Evolutionary conservation across 2,888 invertebrate species (phyloP).

Genomic region (Drosophila incognita): DNA sequence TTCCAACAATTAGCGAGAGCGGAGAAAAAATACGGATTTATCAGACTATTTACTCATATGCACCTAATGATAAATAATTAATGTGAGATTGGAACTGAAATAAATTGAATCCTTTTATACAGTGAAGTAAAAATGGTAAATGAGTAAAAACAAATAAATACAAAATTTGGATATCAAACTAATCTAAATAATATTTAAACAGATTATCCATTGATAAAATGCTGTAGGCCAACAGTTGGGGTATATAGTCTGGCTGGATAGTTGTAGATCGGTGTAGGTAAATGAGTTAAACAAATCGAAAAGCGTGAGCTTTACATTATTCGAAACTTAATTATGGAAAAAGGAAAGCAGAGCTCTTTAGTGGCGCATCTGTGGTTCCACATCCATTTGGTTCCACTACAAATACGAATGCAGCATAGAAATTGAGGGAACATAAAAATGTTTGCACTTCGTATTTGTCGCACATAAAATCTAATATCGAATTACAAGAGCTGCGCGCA

Average conservation of each 20-base stretch:
- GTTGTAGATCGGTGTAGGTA: conserved; percentile 5
- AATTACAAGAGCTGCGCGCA: conserved; percentile 65
- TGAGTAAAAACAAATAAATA: too few species aligned
- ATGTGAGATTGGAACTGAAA: not conserved
- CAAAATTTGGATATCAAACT: not conserved
- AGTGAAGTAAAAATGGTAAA: not conserved
- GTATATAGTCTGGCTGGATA: not conserved
- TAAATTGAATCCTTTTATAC: not conserved
- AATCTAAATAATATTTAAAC: not conserved
- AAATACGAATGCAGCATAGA: conserved; percentile 70
- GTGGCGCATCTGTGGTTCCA: conserved; percentile 32
- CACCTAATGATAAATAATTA: not conserved
- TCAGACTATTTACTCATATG: not conserved
- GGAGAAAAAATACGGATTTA: not conserved
- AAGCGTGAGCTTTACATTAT: conserved; percentile 65
- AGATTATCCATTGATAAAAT: not conserved
- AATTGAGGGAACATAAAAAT: conserved; percentile 74
- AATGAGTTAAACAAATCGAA: conserved; percentile 21
- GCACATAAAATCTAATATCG: conserved; percentile 82
- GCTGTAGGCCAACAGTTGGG: not conserved
- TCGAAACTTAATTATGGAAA: conserved; percentile 66
- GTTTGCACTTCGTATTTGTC: conserved; percentile 80
- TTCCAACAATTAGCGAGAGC: not conserved
- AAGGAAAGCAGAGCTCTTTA: conserved; percentile 19
- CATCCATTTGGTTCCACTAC: conserved; percentile 61